Evolutionary conservation across 2,888 invertebrate species (phyloP), one percentile per base, ranked within the genome.

Genomic region (Pocota personata): DNA sequence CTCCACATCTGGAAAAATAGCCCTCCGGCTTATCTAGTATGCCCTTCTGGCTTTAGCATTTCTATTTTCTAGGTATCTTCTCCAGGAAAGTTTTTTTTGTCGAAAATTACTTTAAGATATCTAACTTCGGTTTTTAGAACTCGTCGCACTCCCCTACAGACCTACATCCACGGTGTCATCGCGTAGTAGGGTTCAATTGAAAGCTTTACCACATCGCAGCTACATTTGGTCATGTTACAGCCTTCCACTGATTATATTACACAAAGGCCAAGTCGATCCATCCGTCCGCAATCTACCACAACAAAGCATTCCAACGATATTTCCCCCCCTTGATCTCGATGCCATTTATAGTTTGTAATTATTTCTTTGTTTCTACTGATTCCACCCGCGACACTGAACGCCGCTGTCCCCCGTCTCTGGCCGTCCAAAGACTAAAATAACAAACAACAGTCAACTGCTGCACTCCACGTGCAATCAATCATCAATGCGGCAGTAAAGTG

Each of bases 391-490:
- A 32, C 19, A 12, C 32, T 24, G 40, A n/a, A 5, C 30, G 30
- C n/a, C n/a, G n/a, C n/a, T n/a, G n/a, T n/a, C 48, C 48, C n/a
- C 7, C 40, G 19, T 30, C 55, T 30, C 7, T 10, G n/a, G 30
- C 58, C 27, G 37, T 3, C 5, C 12, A 37, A 40, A 19, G 24
- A 64, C 79, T 60, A 58, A 75, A 86, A 67, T 55, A 84, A 71
- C 75, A 71, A 84, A 80, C 80, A 86, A 80, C 62, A 80, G 66
- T 71, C 82, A 86, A 76, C 72, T 76, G 27, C 80, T 71, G 76
- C 80, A 77, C 77, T 71, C 82, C 72, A 62, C 76, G 82, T 62
- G 40, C 86, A 86, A 82, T 86, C 86, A 86, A 86, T 86, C 86
- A 86, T 82, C 86, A 62, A 72, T 72, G 66, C 80, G 82, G 86